Base-by-base conservation (phyloP, 2,113 vertebrate genomes). In the Epinephelus moara region DNA sequence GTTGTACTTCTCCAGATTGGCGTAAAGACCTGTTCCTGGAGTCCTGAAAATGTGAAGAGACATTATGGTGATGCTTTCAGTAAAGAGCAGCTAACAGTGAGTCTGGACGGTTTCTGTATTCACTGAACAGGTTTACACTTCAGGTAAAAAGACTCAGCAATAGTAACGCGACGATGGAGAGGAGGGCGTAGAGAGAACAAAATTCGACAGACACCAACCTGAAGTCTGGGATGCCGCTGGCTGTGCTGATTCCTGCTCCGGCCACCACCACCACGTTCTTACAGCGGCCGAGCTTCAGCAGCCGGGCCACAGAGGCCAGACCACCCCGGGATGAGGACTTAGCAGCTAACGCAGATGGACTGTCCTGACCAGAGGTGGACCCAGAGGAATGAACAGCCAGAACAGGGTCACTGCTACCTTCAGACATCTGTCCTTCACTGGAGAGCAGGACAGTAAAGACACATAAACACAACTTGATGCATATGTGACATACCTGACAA, bases 161-260 rank as follows among this genome's bases (percentile, higher is more conserved):
- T 4, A 17, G 11, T 0, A 27, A 21, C n/a, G 3, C 61, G 40
- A 50, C 53, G 1, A 25, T 15, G 3, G 42, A 56, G 61, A 37
- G 15, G 47, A n/a, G 17, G 19, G 3, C 49, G 3, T 13, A 27
- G 30, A 61, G 23, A 66, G 13, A n/a, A 12, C 8, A 11, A 55
- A 56, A 27, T 10, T 8, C 14, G 6, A 21, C 19, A 42, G 23
- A 40, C 17, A 60, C 85, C 50, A 25, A 96, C 96, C 96, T 95
- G 85, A 96, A 96, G 88, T 96, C 96, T 11, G 96, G 96, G 77
- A 96, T 96, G 1, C 96, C 96, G 4, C 96, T 96, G 82, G 95
- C 89, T 2, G 96, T 96, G 92, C 96, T 96, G 91, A 96, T 96
- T 49, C 96, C 96, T 3, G 96, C 96, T 70, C 96, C 96, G 0